phyloP scores from a whole-genome alignment of 35 echinoderm and acorn worm genomes.

The Lytechinus pictus region DNA sequence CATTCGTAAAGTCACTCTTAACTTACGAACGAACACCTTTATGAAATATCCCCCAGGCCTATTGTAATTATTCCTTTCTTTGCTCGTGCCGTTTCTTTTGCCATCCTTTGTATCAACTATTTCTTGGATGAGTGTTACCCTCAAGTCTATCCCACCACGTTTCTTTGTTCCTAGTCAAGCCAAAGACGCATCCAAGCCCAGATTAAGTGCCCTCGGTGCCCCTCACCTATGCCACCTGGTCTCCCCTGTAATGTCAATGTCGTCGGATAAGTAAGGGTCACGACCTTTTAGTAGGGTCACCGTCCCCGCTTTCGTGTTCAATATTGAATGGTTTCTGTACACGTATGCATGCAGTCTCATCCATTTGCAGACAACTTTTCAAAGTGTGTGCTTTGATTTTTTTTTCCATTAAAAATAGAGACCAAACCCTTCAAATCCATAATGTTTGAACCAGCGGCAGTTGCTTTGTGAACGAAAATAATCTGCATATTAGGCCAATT shows the following conservation, averaged over 20 bases:
- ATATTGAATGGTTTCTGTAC: not conserved
- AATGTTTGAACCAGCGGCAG: not conserved
- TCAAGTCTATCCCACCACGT: not conserved
- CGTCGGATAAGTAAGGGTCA: slow-evolving; percentile 43
- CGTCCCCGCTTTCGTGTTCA: not conserved
- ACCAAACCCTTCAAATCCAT: not conserved
- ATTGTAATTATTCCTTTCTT: not conserved
- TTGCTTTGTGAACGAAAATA: too few species aligned
- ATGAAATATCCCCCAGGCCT: too few species aligned
- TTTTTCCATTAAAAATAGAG: not conserved
- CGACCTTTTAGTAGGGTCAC: not conserved
- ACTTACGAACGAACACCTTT: too few species aligned
- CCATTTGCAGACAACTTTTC: not conserved
- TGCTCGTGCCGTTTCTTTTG: not conserved
- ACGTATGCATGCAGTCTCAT: not conserved
- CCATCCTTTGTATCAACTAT: too few species aligned
- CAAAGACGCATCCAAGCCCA: not conserved
- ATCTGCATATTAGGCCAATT: too few species aligned
- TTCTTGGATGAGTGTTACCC: not conserved
- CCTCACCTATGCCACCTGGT: slow-evolving; percentile 24
- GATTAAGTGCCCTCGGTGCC: not conserved
- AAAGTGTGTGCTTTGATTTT: not conserved
- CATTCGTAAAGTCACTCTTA: too few species aligned
- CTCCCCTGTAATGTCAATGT: slow-evolving; percentile 43
- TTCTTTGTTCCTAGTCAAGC: not conserved